A percentile compares a stretch with the other conserved stretches of the same genome.
phyloP scores from a whole-genome alignment of 2,113 vertebrate genomes.

The Chaetodon auriga region DNA sequence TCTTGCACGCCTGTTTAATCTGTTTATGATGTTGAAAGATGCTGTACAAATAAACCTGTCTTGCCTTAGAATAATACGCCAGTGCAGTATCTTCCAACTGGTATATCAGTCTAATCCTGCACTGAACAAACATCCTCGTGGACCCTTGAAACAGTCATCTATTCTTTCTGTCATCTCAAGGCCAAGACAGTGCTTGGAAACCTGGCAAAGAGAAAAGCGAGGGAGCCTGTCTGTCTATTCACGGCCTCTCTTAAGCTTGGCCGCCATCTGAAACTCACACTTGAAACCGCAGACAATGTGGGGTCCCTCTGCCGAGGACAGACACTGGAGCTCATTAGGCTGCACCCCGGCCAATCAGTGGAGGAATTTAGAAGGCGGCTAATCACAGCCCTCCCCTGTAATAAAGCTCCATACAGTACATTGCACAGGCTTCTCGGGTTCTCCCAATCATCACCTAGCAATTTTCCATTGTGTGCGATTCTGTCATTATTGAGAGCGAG shows the following conservation, averaged over 20 bases:
- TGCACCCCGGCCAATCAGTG: slow-evolving; percentile 59
- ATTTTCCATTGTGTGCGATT: slow-evolving; percentile 54
- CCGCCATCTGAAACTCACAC: slow-evolving; percentile 72
- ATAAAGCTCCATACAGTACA: slow-evolving; percentile 60
- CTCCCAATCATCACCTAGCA: slow-evolving; percentile 40
- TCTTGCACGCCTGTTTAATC: neutral
- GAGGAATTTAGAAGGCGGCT: slow-evolving; percentile 59
- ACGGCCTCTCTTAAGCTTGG: slow-evolving; percentile 67
- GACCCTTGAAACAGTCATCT: slow-evolving; percentile 44
- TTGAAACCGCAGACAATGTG: slow-evolving; percentile 78
- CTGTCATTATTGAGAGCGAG: slow-evolving; percentile 29
- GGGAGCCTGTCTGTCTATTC: slow-evolving; percentile 73
- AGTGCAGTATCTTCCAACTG: neutral
- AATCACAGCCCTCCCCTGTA: slow-evolving; percentile 47
- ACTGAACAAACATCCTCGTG: slow-evolving; percentile 27
- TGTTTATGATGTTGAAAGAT: slow-evolving; percentile 8
- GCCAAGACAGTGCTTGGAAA: slow-evolving; percentile 59
- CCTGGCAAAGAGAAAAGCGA: slow-evolving; percentile 55
- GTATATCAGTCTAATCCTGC: neutral
- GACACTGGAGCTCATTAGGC: slow-evolving; percentile 63
- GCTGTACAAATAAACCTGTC: slow-evolving; percentile 1
- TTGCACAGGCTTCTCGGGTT: slow-evolving; percentile 60
- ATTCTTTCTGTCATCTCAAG: slow-evolving; percentile 54
- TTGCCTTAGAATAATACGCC: neutral
- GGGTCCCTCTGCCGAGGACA: slow-evolving; percentile 67